A percentile compares a stretch with the other conserved stretches of the same genome.
Conservation (phyloP, 2,888 invertebrate species). For the Drosophila macrothrix region DNA sequence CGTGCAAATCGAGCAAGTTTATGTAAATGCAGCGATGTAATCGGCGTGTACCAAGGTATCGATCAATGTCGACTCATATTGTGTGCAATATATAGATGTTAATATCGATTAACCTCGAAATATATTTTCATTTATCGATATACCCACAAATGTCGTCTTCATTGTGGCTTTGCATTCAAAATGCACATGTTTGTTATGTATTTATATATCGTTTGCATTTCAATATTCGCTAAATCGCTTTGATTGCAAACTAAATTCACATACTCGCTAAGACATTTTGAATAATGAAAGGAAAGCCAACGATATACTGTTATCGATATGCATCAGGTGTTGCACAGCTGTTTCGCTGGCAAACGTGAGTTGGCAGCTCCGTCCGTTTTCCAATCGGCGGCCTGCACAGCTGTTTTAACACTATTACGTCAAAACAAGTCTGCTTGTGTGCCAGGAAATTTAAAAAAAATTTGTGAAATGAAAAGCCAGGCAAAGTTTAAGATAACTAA, state of each 20-base stretch:
- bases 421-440: slow-evolving; percentile 65
- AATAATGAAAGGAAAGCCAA: background rate
- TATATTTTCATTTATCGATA: background rate
- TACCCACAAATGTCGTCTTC: background rate
- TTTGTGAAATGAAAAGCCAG: slow-evolving; percentile 40
- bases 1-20: slow-evolving; percentile 15
- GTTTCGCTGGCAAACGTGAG: background rate
- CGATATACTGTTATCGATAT: slow-evolving; percentile 8
- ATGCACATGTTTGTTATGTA: background rate
- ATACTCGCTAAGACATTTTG: background rate
- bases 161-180: background rate
- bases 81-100: background rate
- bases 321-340: slow-evolving; percentile 8
- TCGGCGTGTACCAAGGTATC: background rate
- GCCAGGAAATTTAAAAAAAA: slow-evolving; percentile 24
- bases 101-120: background rate
- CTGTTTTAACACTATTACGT: slow-evolving; percentile 70
- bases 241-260: background rate
- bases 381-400: slow-evolving; percentile 46
- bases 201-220: background rate
- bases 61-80: background rate
- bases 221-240: background rate
- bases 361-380: slow-evolving; percentile 30
- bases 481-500: background rate
- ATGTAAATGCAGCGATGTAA: slow-evolving; percentile 28